Conservation (phyloP, 1,140 invertebrate species). For the Phymastichus coffea region DNA sequence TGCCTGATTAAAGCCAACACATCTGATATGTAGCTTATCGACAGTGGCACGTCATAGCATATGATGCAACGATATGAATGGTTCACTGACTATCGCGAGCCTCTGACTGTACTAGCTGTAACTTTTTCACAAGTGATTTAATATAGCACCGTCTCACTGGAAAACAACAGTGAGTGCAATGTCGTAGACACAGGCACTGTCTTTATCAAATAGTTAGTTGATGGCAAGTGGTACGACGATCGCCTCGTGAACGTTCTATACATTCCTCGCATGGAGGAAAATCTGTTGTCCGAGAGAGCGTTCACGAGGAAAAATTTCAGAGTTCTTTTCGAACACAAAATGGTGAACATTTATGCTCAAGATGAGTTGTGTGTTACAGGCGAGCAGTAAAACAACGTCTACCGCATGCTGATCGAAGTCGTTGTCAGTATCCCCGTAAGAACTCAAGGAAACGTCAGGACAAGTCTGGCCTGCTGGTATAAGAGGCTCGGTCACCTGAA, state of each 20-base stretch:
- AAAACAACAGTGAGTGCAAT: slow-evolving; percentile 2
- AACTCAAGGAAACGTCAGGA: too few species aligned
- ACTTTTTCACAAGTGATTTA: too few species aligned
- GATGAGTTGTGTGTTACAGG: too few species aligned
- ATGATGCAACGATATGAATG: slow-evolving; percentile 23
- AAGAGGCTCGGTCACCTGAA: too few species aligned
- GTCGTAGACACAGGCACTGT: neutral
- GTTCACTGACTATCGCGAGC: slow-evolving; percentile 7
- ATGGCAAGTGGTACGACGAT: neutral
- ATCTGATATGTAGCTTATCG: neutral
- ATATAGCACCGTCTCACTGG: neutral
- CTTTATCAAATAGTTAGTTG: neutral
- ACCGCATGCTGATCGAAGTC: neutral
- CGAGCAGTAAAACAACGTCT: neutral
- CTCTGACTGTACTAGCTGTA: too few species aligned
- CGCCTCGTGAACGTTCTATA: slow-evolving; percentile 6
- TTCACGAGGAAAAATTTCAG: slow-evolving; percentile 1
- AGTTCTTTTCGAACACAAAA: neutral
- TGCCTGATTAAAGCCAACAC: neutral
- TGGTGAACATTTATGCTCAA: too few species aligned
- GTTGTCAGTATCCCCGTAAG: too few species aligned
- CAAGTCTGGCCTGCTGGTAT: too few species aligned
- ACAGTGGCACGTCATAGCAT: slow-evolving; percentile 30
- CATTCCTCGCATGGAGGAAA: neutral
- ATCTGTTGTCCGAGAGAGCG: slow-evolving; percentile 2